phyloP scores from a whole-genome alignment of 2,797 vertebrate species.

The Onychomys torridus region DNA sequence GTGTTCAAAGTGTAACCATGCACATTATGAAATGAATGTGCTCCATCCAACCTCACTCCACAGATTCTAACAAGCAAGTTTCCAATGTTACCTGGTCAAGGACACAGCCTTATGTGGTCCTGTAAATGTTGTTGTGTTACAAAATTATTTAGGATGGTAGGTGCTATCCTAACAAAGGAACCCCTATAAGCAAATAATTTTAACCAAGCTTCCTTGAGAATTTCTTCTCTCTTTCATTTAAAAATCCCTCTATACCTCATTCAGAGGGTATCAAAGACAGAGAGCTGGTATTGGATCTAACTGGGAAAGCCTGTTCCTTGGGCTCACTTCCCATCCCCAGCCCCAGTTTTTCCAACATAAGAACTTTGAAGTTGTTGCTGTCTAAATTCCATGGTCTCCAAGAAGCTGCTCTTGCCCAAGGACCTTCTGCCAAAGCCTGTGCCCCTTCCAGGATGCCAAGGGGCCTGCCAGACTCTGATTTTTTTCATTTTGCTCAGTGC shows the following conservation, averaged over 20 bases:
- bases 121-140: not conserved
- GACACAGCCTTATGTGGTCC: not conserved
- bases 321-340: not conserved
- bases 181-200: constrained; percentile 20
- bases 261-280: not conserved
- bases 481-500: not conserved
- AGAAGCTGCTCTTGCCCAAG: not conserved
- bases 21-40: not conserved
- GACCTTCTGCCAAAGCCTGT: not conserved
- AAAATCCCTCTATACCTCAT: not conserved
- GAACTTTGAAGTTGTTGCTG: not conserved
- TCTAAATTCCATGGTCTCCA: not conserved
- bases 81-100: not conserved
- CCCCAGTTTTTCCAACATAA: not conserved
- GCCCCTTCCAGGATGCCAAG: not conserved
- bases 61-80: not conserved
- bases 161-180: not conserved
- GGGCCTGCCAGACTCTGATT: not conserved
- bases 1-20: not conserved
- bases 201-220: not conserved
- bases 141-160: not conserved
- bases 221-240: not conserved
- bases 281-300: not conserved
- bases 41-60: not conserved
- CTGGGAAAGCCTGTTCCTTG: not conserved